Evolutionary conservation across 2,888 invertebrate genomes (phyloP), one percentile per base, ranked within the genome.

Genomic region (Coleophora deauratella): DNA sequence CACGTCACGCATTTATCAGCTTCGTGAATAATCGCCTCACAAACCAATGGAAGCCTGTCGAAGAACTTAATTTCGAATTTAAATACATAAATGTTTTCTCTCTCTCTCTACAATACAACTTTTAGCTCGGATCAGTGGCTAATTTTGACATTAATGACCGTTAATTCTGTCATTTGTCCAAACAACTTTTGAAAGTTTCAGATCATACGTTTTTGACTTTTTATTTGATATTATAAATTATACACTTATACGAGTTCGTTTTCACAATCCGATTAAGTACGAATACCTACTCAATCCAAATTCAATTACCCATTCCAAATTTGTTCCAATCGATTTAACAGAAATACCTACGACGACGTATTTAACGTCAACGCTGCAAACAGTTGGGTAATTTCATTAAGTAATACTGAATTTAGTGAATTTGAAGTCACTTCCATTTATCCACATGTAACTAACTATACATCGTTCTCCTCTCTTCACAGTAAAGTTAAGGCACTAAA

Each of bases 61-160:
- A 75, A 80, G 79, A 78, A 79, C 76, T 81, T 74, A 80, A 82
- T 81, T 78, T 67, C 70, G 66, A 67, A 73, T 81, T 79, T 78
- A 76, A 79, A 80, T 77, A n/a, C n/a, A n/a, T n/a, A 76, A 73
- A 74, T 71, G 69, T 69, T 74, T 75, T 72, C 58, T 60, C 45
- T 61, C 57, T 21, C 21, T 21, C 21, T 21, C 21, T 21, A 4
- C 6, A 21, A 4, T 44, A 41, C 45, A 44, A 43, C 39, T 33
- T 35, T 39, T 9, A 9, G 13, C 13, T 28, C 43, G n/a, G 44
- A 38, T 49, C 49, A 48, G 47, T 45, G 49, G 51, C 53, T 44
- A 48, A 51, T 49, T 46, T 46, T 47, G 55, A 55, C 51, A 43
- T 45, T 46, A 38, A 47, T 45, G 42, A 33, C 33, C 9, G 40